phyloP scores from a whole-genome alignment of 2,888 invertebrate species.

The Oscheius sp. region DNA sequence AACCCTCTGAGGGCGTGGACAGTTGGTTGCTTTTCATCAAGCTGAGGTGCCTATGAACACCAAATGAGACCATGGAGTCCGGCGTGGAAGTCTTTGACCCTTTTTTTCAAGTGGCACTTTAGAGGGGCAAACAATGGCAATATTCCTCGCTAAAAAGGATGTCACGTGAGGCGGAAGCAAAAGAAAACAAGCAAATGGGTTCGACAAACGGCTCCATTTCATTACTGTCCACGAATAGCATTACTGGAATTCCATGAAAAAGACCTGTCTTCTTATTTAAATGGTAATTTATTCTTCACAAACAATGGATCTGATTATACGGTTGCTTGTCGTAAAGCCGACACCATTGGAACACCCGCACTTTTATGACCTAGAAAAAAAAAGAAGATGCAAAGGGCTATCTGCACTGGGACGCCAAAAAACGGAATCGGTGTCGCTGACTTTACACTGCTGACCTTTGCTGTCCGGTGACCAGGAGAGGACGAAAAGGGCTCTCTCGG shows the following conservation, averaged over 20 bases:
- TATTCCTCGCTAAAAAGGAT: neutral
- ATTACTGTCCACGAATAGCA: too few relatives aligned
- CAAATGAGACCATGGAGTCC: neutral
- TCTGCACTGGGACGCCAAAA: conserved; percentile 15
- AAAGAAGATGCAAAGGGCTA: neutral
- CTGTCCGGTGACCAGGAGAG: neutral
- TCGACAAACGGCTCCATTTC: too few relatives aligned
- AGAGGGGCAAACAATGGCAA: conserved; percentile 10
- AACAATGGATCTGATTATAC: too few relatives aligned
- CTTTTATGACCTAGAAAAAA: conserved; percentile 1
- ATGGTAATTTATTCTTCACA: too few relatives aligned
- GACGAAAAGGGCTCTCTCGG: neutral
- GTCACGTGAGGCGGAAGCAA: neutral
- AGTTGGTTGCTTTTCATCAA: conserved; percentile 26
- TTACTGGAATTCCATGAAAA: too few relatives aligned
- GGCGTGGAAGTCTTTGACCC: conserved; percentile 15
- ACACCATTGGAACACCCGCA: conserved; percentile 1
- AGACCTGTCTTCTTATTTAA: too few relatives aligned
- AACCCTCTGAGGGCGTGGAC: conserved; percentile 27
- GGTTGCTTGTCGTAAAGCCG: too few relatives aligned
- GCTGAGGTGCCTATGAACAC: neutral
- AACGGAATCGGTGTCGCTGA: conserved; percentile 24
- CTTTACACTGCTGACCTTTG: conserved; percentile 33
- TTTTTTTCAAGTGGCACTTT: conserved; percentile 17
- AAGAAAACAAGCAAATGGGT: too few relatives aligned